A percentile compares a stretch with the other conserved stretches of the same genome.
Conservation (phyloP, 2,888 invertebrate genomes). For the Acleris laterana region DNA sequence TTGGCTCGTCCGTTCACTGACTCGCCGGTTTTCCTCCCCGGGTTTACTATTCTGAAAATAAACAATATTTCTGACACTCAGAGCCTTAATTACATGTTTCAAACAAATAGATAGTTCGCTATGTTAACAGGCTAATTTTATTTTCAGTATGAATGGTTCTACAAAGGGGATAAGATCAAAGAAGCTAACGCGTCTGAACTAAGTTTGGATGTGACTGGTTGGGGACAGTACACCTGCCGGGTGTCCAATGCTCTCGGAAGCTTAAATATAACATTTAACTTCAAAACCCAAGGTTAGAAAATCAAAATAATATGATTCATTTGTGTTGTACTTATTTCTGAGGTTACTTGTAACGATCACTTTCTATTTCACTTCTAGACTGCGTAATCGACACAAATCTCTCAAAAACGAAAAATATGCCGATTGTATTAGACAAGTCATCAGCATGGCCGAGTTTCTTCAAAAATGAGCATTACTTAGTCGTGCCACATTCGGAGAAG, state of each 20-base stretch:
- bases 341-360: neutral
- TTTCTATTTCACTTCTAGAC: constrained; percentile 13
- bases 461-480: neutral
- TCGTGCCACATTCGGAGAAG: constrained; percentile 14
- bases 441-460: constrained; percentile 1
- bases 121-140: neutral
- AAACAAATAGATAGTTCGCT: no score
- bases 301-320: no score
- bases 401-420: constrained; percentile 8
- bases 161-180: constrained; percentile 11
- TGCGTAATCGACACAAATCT: constrained; percentile 16
- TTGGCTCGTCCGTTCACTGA: no score
- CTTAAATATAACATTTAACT: constrained; percentile 13
- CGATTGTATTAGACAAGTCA: constrained; percentile 15
- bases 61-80: no score
- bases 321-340: neutral
- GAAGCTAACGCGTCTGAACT: neutral
- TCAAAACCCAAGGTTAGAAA: constrained; percentile 1
- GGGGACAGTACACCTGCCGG: constrained; percentile 24
- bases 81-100: no score
- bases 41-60: no score
- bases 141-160: constrained; percentile 28
- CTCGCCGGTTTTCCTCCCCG: no score
- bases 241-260: constrained; percentile 20
- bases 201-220: neutral